Base-by-base conservation (phyloP, 2,888 invertebrate species). In the Polydrusus pterygomalis region DNA sequence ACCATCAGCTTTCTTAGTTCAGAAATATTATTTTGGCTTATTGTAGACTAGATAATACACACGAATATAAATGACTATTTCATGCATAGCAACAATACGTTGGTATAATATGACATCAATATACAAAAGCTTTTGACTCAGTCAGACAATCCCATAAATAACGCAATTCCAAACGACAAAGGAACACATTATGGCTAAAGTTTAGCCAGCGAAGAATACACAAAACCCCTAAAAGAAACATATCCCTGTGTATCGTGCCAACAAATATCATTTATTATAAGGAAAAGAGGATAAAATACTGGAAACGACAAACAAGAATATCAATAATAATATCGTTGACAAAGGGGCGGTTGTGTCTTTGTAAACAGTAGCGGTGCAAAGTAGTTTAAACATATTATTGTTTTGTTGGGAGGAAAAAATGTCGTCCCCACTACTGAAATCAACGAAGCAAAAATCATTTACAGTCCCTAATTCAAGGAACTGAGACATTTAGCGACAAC, bases 211-310 rank as follows among this genome's bases (percentile, higher is more conserved):
- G 70, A 78, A 78, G 78, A 78, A 78, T 75, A 69, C 64, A 79
- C 79, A 81, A 81, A 79, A 75, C 77, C 73, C 70, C 76, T 78
- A 79, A 82, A 84, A 85, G 84, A 84, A 85, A 83, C 84, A 84
- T 85, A 82, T 85, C 81, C 83, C 84, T 84, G 81, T 81, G 83
- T 85, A 83, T 83, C 82, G 84, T 83, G 83, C 84, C 84, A 84
- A 84, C 85, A 85, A 86, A 86, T 86, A 84, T 86, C 86, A 86
- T 87, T 87, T 86, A 86, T 87, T 86, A 85, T 83, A 62, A 82
- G 85, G 85, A 84, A 84, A 85, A 82, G 82, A 81, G 82, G 83
- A 86, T 73, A 77, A 77, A 77, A 77, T 77, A 77, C 77, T 74
- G 77, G 84, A 77, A 77, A 84, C 83, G 82, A 85, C 86, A 86